Evolutionary conservation across 1,140 invertebrate species (phyloP).

Genomic region (Bombus vancouverensis): DNA sequence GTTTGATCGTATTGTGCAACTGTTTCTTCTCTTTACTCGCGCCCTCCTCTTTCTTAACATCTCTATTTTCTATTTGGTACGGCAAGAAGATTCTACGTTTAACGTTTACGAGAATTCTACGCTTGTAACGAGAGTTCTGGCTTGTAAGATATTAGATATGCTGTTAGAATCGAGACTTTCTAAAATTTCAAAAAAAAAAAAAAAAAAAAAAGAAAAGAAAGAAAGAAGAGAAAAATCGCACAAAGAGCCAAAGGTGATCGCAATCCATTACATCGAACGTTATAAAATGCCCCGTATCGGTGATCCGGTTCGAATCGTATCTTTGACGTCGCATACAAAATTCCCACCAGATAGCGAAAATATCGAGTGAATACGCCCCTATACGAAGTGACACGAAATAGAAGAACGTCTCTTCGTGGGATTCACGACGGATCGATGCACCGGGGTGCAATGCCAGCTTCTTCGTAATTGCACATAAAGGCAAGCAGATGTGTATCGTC

Average conservation of each 20-base stretch:
- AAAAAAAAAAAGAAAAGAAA: too few relatives aligned
- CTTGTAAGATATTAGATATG: too few relatives aligned
- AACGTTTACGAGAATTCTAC: background rate
- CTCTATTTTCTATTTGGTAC: rapidly evolving
- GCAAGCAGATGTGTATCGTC: constrained; percentile 64
- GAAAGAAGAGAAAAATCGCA: background rate
- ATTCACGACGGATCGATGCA: constrained; percentile 51
- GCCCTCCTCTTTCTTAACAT: too few relatives aligned
- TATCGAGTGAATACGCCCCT: constrained; percentile 58
- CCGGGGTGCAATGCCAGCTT: constrained; percentile 60
- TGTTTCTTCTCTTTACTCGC: too few relatives aligned
- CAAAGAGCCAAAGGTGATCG: background rate
- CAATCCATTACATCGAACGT: background rate
- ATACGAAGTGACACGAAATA: constrained; percentile 45
- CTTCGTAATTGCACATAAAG: constrained; percentile 59
- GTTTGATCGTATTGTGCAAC: too few relatives aligned
- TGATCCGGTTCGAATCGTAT: background rate
- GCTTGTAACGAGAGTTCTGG: too few relatives aligned
- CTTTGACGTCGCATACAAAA: constrained; percentile 37
- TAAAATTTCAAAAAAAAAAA: too few relatives aligned
- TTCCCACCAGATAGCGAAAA: constrained; percentile 54
- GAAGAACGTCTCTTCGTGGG: constrained; percentile 52
- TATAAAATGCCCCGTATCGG: background rate
- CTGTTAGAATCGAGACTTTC: too few relatives aligned
- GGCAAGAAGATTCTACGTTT: background rate